Evolutionary conservation across 2,113 vertebrate genomes (phyloP).

Genomic region (Agapornis roseicollis): DNA sequence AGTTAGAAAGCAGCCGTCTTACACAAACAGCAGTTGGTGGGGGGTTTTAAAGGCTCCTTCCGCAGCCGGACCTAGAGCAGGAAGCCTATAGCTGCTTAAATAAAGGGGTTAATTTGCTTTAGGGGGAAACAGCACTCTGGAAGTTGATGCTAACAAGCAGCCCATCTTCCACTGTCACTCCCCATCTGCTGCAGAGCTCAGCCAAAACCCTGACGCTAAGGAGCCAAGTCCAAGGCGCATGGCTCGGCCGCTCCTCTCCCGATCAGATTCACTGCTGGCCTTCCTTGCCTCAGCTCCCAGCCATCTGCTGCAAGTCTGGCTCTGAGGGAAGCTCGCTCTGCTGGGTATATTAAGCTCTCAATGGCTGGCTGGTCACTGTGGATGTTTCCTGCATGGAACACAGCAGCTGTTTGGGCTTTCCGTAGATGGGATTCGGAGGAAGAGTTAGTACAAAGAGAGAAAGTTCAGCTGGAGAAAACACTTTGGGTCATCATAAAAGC

Average conservation of each 20-base stretch:
- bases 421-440: not conserved
- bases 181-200: not conserved
- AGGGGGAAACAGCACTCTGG: not conserved
- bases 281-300: not conserved
- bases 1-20: constrained; percentile 7
- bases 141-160: not conserved
- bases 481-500: not conserved
- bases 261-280: not conserved
- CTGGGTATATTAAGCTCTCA: not conserved
- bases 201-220: not conserved
- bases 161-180: not conserved
- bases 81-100: not conserved
- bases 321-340: not conserved
- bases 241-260: not conserved
- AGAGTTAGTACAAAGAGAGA: not conserved
- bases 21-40: not conserved
- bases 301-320: not conserved
- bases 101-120: not conserved
- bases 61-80: not conserved
- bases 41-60: constrained; percentile 21
- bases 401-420: not conserved
- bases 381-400: not conserved
- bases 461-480: not conserved
- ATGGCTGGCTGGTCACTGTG: not conserved
- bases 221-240: not conserved